Percentiles rank a stretch among this genome's conserved stretches.
Conservation (phyloP, 2,888 invertebrate species). For the Metacarcinus magister region DNA sequence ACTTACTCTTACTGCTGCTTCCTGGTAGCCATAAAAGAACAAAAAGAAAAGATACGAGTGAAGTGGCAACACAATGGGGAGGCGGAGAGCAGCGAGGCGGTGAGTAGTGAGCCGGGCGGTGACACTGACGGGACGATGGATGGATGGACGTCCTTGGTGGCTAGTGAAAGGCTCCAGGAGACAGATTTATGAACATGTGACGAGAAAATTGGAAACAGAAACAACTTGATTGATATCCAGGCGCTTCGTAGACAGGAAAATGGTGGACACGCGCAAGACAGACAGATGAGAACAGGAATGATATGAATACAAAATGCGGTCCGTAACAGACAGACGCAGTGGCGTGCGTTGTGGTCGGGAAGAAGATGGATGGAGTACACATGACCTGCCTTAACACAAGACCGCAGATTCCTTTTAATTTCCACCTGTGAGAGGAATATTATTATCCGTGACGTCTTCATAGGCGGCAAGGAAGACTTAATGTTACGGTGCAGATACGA, state of each 20-base stretch:
- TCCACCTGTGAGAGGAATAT: background rate
- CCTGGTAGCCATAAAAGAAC: background rate
- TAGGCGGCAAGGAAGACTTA: conserved; percentile 38
- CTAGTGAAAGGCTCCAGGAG: background rate
- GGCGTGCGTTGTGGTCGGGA: background rate
- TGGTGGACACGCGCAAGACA: background rate
- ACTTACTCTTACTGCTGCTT: background rate
- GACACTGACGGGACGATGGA: conserved; percentile 28
- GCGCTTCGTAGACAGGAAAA: background rate
- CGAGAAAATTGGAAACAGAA: background rate
- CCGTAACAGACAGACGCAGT: background rate
- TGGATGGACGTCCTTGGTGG: background rate
- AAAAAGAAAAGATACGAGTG: background rate
- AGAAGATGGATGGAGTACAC: conserved; percentile 26
- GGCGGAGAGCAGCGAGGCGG: background rate
- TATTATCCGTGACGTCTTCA: conserved; percentile 40
- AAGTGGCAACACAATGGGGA: background rate
- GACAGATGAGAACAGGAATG: conserved; percentile 13
- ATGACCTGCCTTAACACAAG: conserved; percentile 31
- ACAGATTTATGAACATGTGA: background rate
- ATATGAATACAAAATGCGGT: conserved; percentile 28
- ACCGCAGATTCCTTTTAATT: conserved; percentile 37
- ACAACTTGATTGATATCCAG: background rate
- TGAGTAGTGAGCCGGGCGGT: conserved; percentile 33
- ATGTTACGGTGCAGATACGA: background rate